Percentiles rank a stretch among this genome's conserved stretches.
Evolutionary conservation across 2,888 invertebrate genomes (phyloP).

Genomic region (Nebria salina): DNA sequence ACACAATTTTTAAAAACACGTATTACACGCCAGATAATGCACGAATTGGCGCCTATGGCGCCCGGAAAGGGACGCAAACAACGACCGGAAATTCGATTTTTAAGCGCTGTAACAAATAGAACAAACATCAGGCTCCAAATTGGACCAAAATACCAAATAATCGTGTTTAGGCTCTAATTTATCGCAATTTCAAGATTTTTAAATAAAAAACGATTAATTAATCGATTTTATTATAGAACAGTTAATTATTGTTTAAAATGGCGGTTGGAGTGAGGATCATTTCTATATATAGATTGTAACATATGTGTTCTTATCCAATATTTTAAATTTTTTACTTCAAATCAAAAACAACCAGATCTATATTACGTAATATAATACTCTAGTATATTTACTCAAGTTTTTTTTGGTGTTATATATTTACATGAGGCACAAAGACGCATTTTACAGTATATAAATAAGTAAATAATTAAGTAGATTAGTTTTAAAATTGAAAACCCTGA

Average conservation of each 20-base stretch:
- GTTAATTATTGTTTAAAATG: not conserved
- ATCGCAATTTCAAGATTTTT: too few species aligned
- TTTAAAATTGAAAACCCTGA: not conserved
- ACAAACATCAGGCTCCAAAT: not conserved
- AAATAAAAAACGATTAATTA: not conserved
- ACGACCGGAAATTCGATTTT: not conserved
- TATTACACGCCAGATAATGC: not conserved
- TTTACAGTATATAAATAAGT: too few species aligned
- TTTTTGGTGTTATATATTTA: not conserved
- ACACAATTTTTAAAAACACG: constrained; percentile 10
- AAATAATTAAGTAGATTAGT: not conserved
- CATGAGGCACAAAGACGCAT: not conserved
- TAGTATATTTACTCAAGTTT: not conserved
- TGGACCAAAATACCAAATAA: too few species aligned
- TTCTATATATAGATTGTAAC: not conserved
- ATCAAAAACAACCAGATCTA: not conserved
- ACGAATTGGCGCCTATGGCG: constrained; percentile 30
- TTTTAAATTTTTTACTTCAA: not conserved
- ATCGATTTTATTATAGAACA: not conserved
- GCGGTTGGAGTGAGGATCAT: not conserved
- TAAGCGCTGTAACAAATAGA: constrained; percentile 22
- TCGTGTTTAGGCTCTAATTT: too few species aligned
- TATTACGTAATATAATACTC: not conserved
- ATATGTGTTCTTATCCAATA: not conserved
- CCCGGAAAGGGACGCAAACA: constrained; percentile 30